A percentile compares a stretch with the other conserved stretches of the same genome.
These are phyloP conservation scores for Scolopax rusticola DNA, from an alignment of 2,797 vertebrate genomes.

Conservation along the genomic window DNA sequence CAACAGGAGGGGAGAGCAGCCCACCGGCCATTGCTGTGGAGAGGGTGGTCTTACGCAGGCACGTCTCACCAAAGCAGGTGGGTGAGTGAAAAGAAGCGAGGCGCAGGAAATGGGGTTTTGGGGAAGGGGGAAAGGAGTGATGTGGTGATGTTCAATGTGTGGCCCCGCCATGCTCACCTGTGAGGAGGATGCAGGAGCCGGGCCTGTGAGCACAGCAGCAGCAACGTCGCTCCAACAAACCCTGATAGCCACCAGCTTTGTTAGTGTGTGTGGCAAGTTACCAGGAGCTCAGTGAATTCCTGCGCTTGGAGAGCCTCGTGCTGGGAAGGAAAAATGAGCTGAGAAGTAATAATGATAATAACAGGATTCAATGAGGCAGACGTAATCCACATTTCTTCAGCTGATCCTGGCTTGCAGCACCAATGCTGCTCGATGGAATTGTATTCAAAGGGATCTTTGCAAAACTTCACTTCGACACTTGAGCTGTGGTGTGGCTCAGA, in stretches of 20 bases:
- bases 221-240: not conserved
- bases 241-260: slow-evolving; percentile 2
- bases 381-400: slow-evolving; percentile 46
- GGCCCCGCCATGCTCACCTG: not conserved
- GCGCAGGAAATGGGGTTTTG: accelerated
- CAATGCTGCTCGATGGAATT: not conserved
- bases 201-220: not conserved
- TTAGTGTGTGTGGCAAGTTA: not conserved
- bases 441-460: not conserved
- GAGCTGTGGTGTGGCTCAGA: not conserved
- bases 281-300: not conserved
- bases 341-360: slow-evolving; percentile 51
- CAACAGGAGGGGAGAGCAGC: not conserved
- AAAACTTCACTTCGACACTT: not conserved
- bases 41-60: not conserved
- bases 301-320: not conserved
- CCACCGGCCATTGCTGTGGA: accelerated
- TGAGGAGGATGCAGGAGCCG: not conserved
- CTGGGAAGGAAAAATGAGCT: slow-evolving; percentile 56
- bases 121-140: not conserved
- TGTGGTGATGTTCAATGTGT: not conserved
- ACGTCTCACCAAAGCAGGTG: not conserved
- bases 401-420: slow-evolving; percentile 16
- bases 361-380: slow-evolving; percentile 44
- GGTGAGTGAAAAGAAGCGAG: not conserved